Base-by-base conservation (phyloP, 2,888 invertebrate genomes). In the Macrosoma leucophasiata region DNA sequence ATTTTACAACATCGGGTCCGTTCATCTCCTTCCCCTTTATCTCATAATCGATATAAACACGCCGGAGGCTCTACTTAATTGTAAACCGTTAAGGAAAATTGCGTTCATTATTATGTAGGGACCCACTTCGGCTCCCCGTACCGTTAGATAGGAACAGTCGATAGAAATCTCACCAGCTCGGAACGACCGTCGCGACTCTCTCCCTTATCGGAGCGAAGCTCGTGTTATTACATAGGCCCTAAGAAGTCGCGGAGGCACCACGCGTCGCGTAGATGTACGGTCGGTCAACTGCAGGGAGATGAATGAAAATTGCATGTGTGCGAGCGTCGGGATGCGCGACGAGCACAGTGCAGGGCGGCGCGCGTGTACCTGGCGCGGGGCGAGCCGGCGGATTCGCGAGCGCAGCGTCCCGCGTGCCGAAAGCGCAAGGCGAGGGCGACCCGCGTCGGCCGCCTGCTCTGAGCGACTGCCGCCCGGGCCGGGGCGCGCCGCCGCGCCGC, bases 381-480 rank as follows among this genome's bases (percentile, higher is more conserved):
- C 63, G 70, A 62, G 62, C 65, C 67, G 65, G 54, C 60, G 59
- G 55, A 68, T 71, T 71, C 66, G 59, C 62, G 67, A 49, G n/a
- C n/a, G 66, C 70, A 66, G n/a, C n/a, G n/a, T n/a, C n/a, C n/a
- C n/a, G n/a, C n/a, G n/a, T n/a, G n/a, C n/a, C 60, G 36, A 36
- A 29, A 41, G 48, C 43, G 46, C 41, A 25, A 40, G 39, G 41
- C 50, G 52, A 56, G 47, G 54, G 72, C 76, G 72, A 74, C 76
- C 67, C 70, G 71, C 67, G 72, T 67, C 73, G 70, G 66, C 66
- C 73, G 79, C 78, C 68, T 69, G 69, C 65, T 62, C 62, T 62
- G 76, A 77, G 77, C 79, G 71, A 81, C 81, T 81, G 79, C 67
- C 77, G 79, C 75, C 78, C 78, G 75, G 77, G 77, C 67, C 71